Conservation (phyloP, 2,888 invertebrate genomes). For the Drosophila maculinotata region DNA sequence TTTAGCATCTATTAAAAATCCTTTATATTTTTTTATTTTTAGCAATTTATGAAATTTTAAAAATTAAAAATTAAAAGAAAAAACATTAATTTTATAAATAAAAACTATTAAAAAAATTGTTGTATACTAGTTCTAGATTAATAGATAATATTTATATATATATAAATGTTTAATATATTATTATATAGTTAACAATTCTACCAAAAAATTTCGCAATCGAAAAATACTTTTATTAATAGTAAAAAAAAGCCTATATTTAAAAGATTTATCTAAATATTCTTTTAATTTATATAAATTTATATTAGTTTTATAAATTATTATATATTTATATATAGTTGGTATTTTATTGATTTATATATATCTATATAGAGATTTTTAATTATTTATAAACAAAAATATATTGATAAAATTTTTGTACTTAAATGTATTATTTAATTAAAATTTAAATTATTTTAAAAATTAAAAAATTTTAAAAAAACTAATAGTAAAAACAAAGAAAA, state of each 20-base stretch:
- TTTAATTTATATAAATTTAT: slow-evolving; percentile 38
- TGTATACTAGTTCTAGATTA: slow-evolving; percentile 35
- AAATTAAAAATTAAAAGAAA: not conserved
- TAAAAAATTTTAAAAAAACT: slow-evolving; percentile 21
- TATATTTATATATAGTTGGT: slow-evolving; percentile 40
- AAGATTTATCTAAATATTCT: slow-evolving; percentile 36
- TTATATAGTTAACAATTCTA: slow-evolving; percentile 64
- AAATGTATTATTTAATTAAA: slow-evolving; percentile 22
- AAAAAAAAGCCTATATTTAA: slow-evolving; percentile 38
- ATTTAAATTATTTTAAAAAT: not conserved
- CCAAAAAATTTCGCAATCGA: slow-evolving; percentile 67
- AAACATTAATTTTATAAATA: slow-evolving; percentile 87
- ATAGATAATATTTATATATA: slow-evolving; percentile 54
- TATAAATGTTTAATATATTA: slow-evolving; percentile 64
- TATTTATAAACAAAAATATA: slow-evolving; percentile 28
- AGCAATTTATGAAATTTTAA: slow-evolving; percentile 1
- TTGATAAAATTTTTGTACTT: slow-evolving; percentile 11
- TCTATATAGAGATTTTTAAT: slow-evolving; percentile 42
- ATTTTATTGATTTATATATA: slow-evolving; percentile 36
- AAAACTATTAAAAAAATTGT: slow-evolving; percentile 85
- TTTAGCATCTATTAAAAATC: slow-evolving; percentile 9
- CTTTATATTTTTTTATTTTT: slow-evolving; percentile 5
- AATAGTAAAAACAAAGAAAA: slow-evolving; percentile 41
- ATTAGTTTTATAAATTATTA: slow-evolving; percentile 41
- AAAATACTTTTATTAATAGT: slow-evolving; percentile 45